Evolutionary conservation across 2,113 vertebrate genomes (phyloP).

Genomic region (Athene cunicularia): DNA sequence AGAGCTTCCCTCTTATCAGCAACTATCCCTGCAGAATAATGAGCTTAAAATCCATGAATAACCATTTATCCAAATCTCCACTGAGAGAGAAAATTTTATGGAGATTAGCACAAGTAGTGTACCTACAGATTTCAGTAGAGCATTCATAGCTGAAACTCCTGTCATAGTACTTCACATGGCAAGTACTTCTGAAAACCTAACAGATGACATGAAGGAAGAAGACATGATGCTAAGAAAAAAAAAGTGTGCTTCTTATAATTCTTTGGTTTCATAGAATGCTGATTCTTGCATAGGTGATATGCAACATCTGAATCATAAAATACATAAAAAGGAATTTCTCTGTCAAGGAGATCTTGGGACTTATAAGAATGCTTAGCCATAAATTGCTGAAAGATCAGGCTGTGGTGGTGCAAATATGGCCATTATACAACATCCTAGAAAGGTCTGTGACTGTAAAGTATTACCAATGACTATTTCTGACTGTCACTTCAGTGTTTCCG

Average conservation of each 20-base stretch:
- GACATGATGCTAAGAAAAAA: not conserved
- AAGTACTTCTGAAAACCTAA: not conserved
- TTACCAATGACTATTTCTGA: not conserved
- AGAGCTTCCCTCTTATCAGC: not conserved
- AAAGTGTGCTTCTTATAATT: not conserved
- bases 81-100: not conserved
- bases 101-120: not conserved
- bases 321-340: not conserved
- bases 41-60: not conserved
- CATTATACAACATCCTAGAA: not conserved
- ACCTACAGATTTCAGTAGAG: not conserved
- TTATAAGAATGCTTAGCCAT: not conserved
- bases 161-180: not conserved
- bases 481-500: not conserved
- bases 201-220: not conserved
- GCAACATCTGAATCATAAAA: not conserved
- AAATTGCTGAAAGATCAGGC: not conserved
- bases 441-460: not conserved
- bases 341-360: not conserved
- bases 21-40: not conserved
- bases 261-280: not conserved
- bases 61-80: not conserved
- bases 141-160: not conserved
- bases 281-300: not conserved
- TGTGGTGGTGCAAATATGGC: not conserved